Evolutionary conservation across 37 sponge, comb jelly and placozoan genomes (phyloP), one percentile per base, ranked within the genome.

Genomic region (Spongia lamella): DNA sequence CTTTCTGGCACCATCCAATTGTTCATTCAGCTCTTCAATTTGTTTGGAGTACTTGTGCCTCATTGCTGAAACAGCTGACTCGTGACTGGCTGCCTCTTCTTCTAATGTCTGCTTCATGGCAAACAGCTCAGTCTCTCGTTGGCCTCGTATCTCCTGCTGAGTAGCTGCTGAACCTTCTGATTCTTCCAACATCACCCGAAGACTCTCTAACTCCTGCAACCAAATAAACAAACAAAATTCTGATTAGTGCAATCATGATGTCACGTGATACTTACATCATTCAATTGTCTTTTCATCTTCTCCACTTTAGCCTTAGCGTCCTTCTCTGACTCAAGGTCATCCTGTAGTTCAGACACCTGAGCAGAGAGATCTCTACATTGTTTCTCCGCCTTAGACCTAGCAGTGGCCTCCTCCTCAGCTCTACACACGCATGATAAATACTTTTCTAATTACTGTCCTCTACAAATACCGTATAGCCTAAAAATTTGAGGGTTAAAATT

Each of bases 321-420:
- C 53, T 78, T 77, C 78, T 97, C 99, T 1, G 83, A 58, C 31
- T 97, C 99, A 24, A 97, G 70, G 67, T 97, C 99, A 61, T 97
- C 99, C 72, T 87, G 91, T 6, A 85, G 64, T 53, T 97, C 99
- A 33, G 77, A 79, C 27, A 92, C 65, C 59, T 83, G 90, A 35
- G 74, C 59, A 32, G 83, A 79, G n/a, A 97, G 82, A 54, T 87
- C 93, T 51, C 95, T 62, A 49, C 81, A 81, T 69, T 89, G 86
- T 82, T 97, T 97, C 86, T 97, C 99, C 7, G 83, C 43, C 53
- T 83, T 86, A 26, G 79, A 77, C 29, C 90, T 73, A 21, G 79
- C 89, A 27, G 85, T 71, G 0, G 86, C 69, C 61, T 97, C 99
- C 34, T 97, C 93, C 22, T 97, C 99, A 38, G 78, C 66, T 51